Evolutionary conservation across 2,888 invertebrate genomes (phyloP), one percentile per base, ranked within the genome.

Genomic region (Brenthis hecate): DNA sequence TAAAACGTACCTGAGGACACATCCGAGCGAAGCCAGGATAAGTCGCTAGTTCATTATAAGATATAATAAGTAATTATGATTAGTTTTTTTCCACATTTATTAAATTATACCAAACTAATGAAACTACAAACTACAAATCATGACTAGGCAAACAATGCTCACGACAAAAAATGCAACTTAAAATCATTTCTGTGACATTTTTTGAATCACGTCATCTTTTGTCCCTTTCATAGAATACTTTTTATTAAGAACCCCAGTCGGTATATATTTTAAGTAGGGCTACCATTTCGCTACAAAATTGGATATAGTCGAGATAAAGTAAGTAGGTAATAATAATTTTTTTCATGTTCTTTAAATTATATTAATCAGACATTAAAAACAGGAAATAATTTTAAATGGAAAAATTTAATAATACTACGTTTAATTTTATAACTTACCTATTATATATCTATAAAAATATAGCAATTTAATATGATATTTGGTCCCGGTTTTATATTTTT

Each of bases 161-260:
- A 62, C 32, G 53, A 32, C 53, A 65, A 68, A 68, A 58, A 48
- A 63, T n/a, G 48, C 50, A 36, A 60, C 68, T 68, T 65, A 67
- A 69, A 69, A 65, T 66, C 62, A 58, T 51, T 68, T 63, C 56
- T 55, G 68, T 64, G 70, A 70, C 66, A 70, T 68, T 72, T 72
- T 72, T 70, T 72, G 65, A 65, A 60, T 67, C 67, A 62, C 70
- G 62, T 72, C 70, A 65, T 72, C 72, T 72, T 68, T 68, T 62
- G 72, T 70, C 70, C 72, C 58, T 72, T 72, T 60, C 63, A 65
- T 60, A 60, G 70, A 70, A 78, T 79, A 79, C 78, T 81, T 85
- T 84, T 84, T 81, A 82, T 81, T 85, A 84, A 83, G 85, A 84
- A 81, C 75, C 72, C 72, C 75, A 77, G 74, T 77, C 76, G 77